Evolutionary conservation across 2,113 vertebrate species (phyloP), one percentile per base, ranked within the genome.

Genomic region (Sardina pilchardus): DNA sequence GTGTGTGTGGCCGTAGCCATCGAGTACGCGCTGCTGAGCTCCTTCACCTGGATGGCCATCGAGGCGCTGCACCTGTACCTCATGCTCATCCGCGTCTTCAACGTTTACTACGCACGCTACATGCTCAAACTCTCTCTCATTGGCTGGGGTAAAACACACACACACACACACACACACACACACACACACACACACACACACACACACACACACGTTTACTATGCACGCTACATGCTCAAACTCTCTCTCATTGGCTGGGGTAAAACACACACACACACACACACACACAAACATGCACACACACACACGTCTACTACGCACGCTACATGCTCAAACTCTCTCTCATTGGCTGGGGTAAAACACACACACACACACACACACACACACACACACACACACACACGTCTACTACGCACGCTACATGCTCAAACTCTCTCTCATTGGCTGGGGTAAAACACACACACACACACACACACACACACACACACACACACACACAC

Each of bases 31-130:
- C 36, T 95, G 85, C 91, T 95, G 78, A 91, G 90, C 90, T 90
- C 85, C 86, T 94, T 95, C 89, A 94, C 91, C 83, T 95, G 95
- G 95, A 94, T 95, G 93, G 91, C 92, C 81, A 88, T 95, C 19
- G 95, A 95, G 88, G 94, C 91, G 0, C 44, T 95, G 24, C 95
- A 95, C 86, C 89, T 95, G 8, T 94, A 95, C 56, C 82, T 95
- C 0, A 83, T 94, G 86, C 81, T 95, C 8, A 85, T 95, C 0
- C 93, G 92, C 89, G 95, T 95, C 78, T 95, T 91, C 34, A 94
- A 95, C 88, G 94, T 88, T 82, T 59, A 94, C 89, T 91, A 93
- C 88, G 92, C 78, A 56, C 30, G 87, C 85, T 95, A 95, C 91
- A 56, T 94, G 84, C 0, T 89, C 48, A 95, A 95, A 34, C 84